phyloP scores from a whole-genome alignment of 2,888 invertebrate genomes.

The Scaptodrosophila latifasciaeformis region DNA sequence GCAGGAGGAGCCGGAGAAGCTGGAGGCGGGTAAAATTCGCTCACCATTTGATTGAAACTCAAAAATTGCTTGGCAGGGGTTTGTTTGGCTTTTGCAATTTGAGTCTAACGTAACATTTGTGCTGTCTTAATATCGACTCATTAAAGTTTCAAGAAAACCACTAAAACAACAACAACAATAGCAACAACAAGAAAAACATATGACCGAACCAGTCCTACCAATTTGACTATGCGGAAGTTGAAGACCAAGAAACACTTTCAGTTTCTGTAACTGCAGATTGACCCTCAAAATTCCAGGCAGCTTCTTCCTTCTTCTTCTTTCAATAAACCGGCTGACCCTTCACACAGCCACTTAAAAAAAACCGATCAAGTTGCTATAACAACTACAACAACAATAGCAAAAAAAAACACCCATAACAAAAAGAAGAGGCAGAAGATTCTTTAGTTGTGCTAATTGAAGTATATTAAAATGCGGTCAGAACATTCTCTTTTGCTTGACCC shows the following conservation, averaged over 20 bases:
- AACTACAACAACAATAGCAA: too few species aligned
- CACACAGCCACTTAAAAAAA: too few species aligned
- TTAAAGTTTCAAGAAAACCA: slow-evolving; percentile 16
- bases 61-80: slow-evolving; percentile 32
- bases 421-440: too few species aligned
- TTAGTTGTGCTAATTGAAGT: too few species aligned
- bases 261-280: too few species aligned
- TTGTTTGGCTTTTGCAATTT: slow-evolving; percentile 45
- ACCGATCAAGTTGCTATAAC: too few species aligned
- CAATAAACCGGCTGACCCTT: too few species aligned
- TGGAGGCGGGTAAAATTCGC: slow-evolving; percentile 25
- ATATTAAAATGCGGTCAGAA: too few species aligned
- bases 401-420: too few species aligned
- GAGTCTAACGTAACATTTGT: slow-evolving; percentile 28
- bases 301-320: neutral
- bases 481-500: too few species aligned
- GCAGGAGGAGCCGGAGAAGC: too few species aligned
- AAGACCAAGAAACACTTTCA: neutral
- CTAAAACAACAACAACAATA: slow-evolving; percentile 23
- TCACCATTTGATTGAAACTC: slow-evolving; percentile 41
- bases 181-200: slow-evolving; percentile 24
- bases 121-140: slow-evolving; percentile 34
- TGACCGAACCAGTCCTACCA: neutral
- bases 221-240: neutral
- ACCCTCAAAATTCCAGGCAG: too few species aligned